A percentile compares a stretch with the other conserved stretches of the same genome.
Evolutionary conservation across 1,140 invertebrate genomes (phyloP).

Genomic region (Magallana ariakensis): DNA sequence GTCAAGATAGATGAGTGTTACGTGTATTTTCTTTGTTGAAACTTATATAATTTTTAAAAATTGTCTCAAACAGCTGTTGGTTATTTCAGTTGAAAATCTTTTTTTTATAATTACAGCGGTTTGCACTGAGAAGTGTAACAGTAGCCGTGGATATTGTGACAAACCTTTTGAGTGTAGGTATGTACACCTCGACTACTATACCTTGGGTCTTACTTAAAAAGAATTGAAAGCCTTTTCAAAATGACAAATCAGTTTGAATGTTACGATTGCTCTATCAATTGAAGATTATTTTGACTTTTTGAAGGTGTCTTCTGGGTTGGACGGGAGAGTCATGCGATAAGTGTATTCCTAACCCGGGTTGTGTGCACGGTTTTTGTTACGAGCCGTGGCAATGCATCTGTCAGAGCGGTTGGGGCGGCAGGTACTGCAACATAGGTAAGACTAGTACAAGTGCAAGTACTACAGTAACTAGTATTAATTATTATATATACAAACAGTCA

Average conservation of each 20-base stretch:
- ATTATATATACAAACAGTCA: no score
- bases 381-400: conserved; percentile 81
- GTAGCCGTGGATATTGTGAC: conserved; percentile 92
- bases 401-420: conserved; percentile 83
- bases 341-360: conserved; percentile 81
- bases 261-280: no score
- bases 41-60: no score
- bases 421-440: conserved; percentile 81
- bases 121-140: conserved; percentile 93
- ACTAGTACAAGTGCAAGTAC: not conserved
- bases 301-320: conserved; percentile 82
- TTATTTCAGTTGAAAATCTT: no score
- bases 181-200: conserved; percentile 81
- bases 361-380: conserved; percentile 81
- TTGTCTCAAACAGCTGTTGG: no score
- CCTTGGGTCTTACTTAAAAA: no score
- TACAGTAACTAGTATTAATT: no score
- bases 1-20: no score
- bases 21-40: no score
- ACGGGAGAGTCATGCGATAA: conserved; percentile 80
- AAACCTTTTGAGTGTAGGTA: conserved; percentile 96
- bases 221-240: no score
- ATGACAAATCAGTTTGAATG: no score
- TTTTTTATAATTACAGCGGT: conserved; percentile 83
- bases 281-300: conserved; percentile 78